Conservation (phyloP, 1,140 invertebrate genomes). For the Medauroidea extradentata region DNA sequence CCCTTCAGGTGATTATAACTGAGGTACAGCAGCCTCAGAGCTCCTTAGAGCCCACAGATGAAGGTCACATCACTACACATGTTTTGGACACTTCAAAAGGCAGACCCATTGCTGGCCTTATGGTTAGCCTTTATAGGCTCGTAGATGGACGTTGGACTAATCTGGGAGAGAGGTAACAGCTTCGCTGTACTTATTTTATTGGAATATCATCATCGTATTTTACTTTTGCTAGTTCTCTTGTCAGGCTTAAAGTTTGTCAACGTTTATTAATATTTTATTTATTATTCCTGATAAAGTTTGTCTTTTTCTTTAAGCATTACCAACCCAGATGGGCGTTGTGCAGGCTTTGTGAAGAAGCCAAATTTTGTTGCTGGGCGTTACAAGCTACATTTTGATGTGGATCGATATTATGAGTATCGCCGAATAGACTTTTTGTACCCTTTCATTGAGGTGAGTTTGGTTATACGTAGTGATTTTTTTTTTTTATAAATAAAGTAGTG, state of each 20-base stretch:
- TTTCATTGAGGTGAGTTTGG: constrained; percentile 60
- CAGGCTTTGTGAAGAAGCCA: constrained; percentile 55
- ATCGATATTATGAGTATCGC: constrained; percentile 60
- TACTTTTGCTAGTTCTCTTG: background rate
- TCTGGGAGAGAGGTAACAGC: constrained; percentile 51
- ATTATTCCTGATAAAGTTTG: background rate
- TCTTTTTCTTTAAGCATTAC: constrained; percentile 49
- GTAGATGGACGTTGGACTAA: constrained; percentile 57
- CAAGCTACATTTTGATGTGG: constrained; percentile 70
- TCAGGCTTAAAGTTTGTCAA: background rate
- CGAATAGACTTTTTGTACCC: constrained; percentile 65
- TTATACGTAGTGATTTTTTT: too few relatives aligned
- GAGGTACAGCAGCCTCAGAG: constrained; percentile 20
- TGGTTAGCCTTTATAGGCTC: constrained; percentile 60
- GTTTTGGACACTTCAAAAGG: constrained; percentile 63
- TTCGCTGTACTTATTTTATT: background rate
- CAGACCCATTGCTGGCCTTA: constrained; percentile 53
- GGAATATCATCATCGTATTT: constrained; percentile 1
- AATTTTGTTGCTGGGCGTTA: constrained; percentile 62
- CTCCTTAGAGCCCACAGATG: constrained; percentile 31
- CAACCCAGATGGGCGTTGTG: constrained; percentile 59
- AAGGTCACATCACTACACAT: constrained; percentile 50
- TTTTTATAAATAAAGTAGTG: too few relatives aligned
- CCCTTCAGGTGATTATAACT: constrained; percentile 10
- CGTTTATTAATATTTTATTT: constrained; percentile 10